Base-by-base conservation (phyloP, 2,113 vertebrate genomes). In the Erythrolamprus reginae region DNA sequence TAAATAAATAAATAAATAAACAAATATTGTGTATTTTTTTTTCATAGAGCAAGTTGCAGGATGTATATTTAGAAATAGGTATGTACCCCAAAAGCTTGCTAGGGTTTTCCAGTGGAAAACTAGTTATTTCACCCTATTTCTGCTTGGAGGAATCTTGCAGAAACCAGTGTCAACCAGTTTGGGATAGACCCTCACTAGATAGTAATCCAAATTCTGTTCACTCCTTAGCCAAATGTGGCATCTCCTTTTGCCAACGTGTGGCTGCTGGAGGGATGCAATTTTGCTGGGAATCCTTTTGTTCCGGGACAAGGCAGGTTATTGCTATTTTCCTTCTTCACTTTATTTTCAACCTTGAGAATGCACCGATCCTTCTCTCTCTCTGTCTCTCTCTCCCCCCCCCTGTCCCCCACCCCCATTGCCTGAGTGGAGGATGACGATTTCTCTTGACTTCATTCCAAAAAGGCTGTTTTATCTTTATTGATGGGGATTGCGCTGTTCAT, bases 391-490 rank as follows among this genome's bases (percentile, higher is more conserved):
- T 21, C 5, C 48, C 26, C 24, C 21, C 28, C 47, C 61, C n/a
- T n/a, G n/a, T n/a, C n/a, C 17, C 42, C 15, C 0, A 21, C 10
- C 23, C 47, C 48, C 58, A 15, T 82, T 55, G 17, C 84, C 58
- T 56, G 17, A 45, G 82, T 15, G 45, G 52, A 90, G 65, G 89
- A 90, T 93, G 48, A 89, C 70, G 85, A 50, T 82, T 95, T 93
- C 83, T 90, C 85, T 93, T 90, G 93, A 90, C 87, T 0, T 0
- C 42, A 70, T 50, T 94, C 91, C 89, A 83, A 89, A 84, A 52
- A 2, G 13, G 53, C 89, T 3, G 5, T 83, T 89, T 89, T 91
- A 10, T 83, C 86, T 92, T 92, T 92, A 92, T 90, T 88, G 93
- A 92, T 88, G 91, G 10, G 5, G 89, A 52, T 89, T 19, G 56